Conservation (phyloP, 2,888 invertebrate genomes). For the Trachelus stipa region DNA sequence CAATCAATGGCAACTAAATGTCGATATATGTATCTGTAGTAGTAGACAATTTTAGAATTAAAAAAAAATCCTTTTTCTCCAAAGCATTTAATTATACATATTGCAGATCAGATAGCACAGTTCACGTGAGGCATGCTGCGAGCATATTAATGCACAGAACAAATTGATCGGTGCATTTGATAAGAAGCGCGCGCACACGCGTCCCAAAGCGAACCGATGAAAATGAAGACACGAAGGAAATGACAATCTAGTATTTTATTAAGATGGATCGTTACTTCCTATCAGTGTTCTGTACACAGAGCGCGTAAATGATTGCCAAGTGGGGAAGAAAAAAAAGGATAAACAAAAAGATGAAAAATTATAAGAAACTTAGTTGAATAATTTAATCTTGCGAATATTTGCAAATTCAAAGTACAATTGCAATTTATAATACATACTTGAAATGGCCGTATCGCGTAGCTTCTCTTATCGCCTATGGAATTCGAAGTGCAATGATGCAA, state of each 20-base stretch:
- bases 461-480: background rate
- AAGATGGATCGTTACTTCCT: background rate
- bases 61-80: background rate
- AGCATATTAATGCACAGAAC: slow-evolving; percentile 9
- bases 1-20: too few species aligned
- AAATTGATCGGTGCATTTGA: slow-evolving; percentile 33
- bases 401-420: background rate
- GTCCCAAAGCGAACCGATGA: background rate
- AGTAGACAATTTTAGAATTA: background rate
- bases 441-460: slow-evolving; percentile 16
- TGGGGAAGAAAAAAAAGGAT: background rate
- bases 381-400: background rate
- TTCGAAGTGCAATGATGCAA: background rate
- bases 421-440: background rate
- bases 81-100: background rate
- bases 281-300: background rate
- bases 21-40: background rate
- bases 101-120: background rate
- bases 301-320: background rate
- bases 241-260: background rate
- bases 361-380: background rate
- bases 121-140: background rate
- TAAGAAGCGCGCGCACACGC: slow-evolving; percentile 8
- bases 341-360: background rate
- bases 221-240: slow-evolving; percentile 15